Percentiles rank a stretch among this genome's conserved stretches.
Conservation (phyloP, 2,797 vertebrate genomes). For the Cetoscarus ocellatus region DNA sequence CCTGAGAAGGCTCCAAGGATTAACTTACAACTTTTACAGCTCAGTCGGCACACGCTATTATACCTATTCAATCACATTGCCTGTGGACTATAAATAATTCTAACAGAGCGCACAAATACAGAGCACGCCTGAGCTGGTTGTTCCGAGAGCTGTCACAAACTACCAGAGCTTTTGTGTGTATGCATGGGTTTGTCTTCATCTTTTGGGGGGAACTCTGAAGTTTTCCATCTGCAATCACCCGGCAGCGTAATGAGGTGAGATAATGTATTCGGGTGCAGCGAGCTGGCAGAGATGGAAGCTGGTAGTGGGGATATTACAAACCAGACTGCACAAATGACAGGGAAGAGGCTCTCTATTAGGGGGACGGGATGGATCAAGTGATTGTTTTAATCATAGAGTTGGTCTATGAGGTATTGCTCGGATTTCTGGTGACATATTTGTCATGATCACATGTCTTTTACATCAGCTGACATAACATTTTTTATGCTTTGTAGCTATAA, state of each 20-base stretch:
- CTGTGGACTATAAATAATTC: conserved; percentile 77
- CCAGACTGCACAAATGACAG: conserved; percentile 60
- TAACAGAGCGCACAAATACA: conserved; percentile 52
- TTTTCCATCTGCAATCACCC: conserved; percentile 77
- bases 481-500: not conserved
- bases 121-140: conserved; percentile 62
- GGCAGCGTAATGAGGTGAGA: conserved; percentile 79
- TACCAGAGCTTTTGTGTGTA: conserved; percentile 50
- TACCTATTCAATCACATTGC: conserved; percentile 78
- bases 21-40: conserved; percentile 82
- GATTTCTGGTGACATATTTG: conserved; percentile 38
- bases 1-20: conserved; percentile 75
- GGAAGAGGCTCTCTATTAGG: conserved; percentile 46
- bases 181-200: conserved; percentile 65
- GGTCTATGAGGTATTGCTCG: conserved; percentile 42
- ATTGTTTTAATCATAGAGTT: conserved; percentile 68
- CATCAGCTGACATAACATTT: conserved; percentile 5
- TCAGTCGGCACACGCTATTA: conserved; percentile 74
- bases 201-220: conserved; percentile 55
- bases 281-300: conserved; percentile 57
- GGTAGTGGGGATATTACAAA: conserved; percentile 63
- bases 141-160: conserved; percentile 60
- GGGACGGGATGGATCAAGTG: conserved; percentile 53
- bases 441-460: conserved; percentile 24
- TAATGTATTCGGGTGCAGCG: conserved; percentile 65